A percentile compares a stretch with the other conserved stretches of the same genome.
Evolutionary conservation across 1,140 invertebrate species (phyloP).

Genomic region (Homalodisca vitripennis): DNA sequence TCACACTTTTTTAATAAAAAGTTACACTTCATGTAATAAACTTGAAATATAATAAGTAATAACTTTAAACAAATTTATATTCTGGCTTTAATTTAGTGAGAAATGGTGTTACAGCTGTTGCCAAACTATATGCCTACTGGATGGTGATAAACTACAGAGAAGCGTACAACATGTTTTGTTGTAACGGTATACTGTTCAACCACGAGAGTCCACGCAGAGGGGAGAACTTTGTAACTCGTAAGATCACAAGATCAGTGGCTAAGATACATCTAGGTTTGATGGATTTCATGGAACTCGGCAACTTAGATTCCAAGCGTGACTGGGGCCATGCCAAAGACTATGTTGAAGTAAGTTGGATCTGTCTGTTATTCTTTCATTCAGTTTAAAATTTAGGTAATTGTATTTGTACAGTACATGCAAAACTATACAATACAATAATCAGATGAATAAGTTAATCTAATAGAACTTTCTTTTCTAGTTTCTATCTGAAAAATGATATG

Average conservation of each 20-base stretch:
- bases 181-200: constrained; percentile 99
- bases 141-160: constrained; percentile 98
- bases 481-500: no score
- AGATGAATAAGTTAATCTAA: no score
- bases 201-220: constrained; percentile 98
- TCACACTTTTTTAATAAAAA: no score
- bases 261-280: constrained; percentile 91
- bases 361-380: no score
- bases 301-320: constrained; percentile 93
- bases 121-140: constrained; percentile 99
- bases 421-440: no score
- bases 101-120: constrained; percentile 79
- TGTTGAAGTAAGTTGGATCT: constrained; percentile 71
- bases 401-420: no score
- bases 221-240: constrained; percentile 98
- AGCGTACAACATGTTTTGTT: constrained; percentile 95
- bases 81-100: no score
- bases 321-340: constrained; percentile 99
- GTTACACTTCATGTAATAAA: no score
- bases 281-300: constrained; percentile 89
- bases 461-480: no score
- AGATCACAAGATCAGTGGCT: constrained; percentile 96
- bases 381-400: no score
- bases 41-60: no score
- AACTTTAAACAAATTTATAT: no score